Conservation (phyloP, 1,140 invertebrate genomes). For the Wiebesia pumilae region DNA sequence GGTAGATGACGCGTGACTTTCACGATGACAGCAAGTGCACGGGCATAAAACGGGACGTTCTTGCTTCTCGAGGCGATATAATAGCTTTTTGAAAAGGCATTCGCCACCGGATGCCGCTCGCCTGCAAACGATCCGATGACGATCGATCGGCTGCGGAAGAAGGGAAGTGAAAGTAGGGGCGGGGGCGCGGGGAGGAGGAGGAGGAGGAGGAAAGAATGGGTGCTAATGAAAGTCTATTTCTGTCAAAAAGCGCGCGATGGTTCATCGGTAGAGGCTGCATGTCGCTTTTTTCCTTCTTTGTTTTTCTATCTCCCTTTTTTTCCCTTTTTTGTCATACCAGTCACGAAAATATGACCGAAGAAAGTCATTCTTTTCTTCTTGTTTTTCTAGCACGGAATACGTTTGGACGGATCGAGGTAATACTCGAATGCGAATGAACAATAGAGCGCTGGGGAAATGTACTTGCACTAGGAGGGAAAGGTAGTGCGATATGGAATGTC, state of each 20-base stretch:
- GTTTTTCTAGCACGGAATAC: slow-evolving; percentile 13
- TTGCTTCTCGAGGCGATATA: not conserved
- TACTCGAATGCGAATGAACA: slow-evolving; percentile 12
- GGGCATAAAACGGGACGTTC: not conserved
- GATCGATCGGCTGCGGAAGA: not conserved
- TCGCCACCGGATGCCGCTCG: not conserved
- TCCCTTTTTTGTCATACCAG: not conserved
- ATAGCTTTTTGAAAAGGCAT: slow-evolving; percentile 12
- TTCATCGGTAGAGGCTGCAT: not conserved
- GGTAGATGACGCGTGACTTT: not conserved
- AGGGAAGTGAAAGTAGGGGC: not conserved
- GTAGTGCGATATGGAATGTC: not conserved
- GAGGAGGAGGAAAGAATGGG: not conserved
- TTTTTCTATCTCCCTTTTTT: not conserved
- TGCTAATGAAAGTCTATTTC: slow-evolving; percentile 41
- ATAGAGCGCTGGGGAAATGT: not conserved
- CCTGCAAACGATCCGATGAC: not conserved
- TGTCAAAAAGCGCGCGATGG: not conserved
- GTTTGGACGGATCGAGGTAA: slow-evolving; percentile 1
- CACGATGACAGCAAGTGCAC: not conserved
- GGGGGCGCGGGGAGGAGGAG: not conserved
- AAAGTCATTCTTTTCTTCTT: not conserved
- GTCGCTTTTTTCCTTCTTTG: not conserved
- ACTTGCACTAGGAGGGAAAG: too few relatives aligned
- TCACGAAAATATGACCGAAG: not conserved